phyloP scores from a whole-genome alignment of 2,113 vertebrate species.

The Oncorhynchus masou region DNA sequence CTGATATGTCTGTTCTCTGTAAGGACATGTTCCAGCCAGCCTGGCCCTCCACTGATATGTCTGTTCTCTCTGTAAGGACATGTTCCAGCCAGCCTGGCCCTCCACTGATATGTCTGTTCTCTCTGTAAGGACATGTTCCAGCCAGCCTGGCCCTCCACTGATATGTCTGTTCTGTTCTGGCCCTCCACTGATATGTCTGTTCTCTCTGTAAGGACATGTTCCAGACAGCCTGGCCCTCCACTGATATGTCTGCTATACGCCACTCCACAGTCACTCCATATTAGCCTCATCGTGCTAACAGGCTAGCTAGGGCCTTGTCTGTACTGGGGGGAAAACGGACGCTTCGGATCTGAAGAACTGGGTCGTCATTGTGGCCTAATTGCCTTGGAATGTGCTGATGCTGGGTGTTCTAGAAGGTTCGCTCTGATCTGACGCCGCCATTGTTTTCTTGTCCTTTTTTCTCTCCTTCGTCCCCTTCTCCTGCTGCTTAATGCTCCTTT shows the following conservation, averaged over 20 bases:
- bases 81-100: too few relatives aligned
- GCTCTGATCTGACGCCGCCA: not conserved
- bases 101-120: too few relatives aligned
- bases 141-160: not conserved
- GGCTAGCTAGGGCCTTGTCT: not conserved
- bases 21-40: too few relatives aligned
- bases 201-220: not conserved
- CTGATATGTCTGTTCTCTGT: too few relatives aligned
- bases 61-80: too few relatives aligned
- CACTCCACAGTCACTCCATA: not conserved
- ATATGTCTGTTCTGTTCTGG: not conserved
- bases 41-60: too few relatives aligned
- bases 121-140: too few relatives aligned
- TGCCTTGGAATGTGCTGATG: not conserved
- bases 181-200: not conserved
- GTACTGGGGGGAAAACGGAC: not conserved
- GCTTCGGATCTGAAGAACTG: not conserved
- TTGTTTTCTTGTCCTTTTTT: not conserved
- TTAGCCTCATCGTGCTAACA: not conserved
- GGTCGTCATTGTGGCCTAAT: not conserved
- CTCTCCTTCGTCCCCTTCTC: not conserved
- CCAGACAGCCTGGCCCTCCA: not conserved
- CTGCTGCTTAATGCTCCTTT: constrained; percentile 10
- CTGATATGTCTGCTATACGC: not conserved
- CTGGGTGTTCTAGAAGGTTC: not conserved